These are phyloP conservation scores for Agrenia bidenticulata DNA, from an alignment of 2,888 invertebrate species.

Conservation along the genomic window DNA sequence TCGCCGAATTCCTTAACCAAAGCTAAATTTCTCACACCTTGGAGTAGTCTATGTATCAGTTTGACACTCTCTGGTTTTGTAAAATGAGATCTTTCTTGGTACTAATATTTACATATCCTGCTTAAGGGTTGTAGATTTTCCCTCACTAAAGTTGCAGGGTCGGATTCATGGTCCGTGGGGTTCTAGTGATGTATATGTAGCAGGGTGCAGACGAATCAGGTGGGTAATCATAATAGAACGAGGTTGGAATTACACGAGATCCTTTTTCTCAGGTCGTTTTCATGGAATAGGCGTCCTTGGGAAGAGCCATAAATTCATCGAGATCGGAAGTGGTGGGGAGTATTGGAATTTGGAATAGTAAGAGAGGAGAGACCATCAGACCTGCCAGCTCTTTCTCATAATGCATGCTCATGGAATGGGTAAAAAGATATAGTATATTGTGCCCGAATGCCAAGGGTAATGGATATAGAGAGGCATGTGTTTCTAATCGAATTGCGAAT, in stretches of 20 bases:
- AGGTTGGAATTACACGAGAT: constrained; percentile 4
- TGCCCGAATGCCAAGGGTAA: neutral
- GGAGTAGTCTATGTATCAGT: too few relatives aligned
- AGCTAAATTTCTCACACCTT: too few relatives aligned
- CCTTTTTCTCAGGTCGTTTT: constrained; percentile 6
- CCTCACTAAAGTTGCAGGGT: too few relatives aligned
- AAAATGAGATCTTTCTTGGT: too few relatives aligned
- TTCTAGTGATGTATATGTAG: neutral
- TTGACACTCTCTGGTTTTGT: too few relatives aligned
- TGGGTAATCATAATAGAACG: constrained; percentile 3
- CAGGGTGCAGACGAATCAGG: neutral
- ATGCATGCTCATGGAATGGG: constrained; percentile 4
- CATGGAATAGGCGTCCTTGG: constrained; percentile 7
- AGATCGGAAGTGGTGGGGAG: constrained; percentile 8
- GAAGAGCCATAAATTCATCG: constrained; percentile 2
- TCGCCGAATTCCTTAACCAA: too few relatives aligned
- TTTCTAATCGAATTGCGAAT: constrained; percentile 45
- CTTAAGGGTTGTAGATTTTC: too few relatives aligned
- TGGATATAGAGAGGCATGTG: constrained; percentile 32
- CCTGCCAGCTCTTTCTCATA: constrained; percentile 2
- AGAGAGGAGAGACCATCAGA: neutral
- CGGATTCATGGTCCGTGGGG: too few relatives aligned
- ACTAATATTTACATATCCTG: too few relatives aligned
- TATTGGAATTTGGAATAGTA: neutral
- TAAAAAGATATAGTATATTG: constrained; percentile 5